Base-by-base conservation (phyloP, 2,113 vertebrate genomes). In the Plectropomus leopardus region DNA sequence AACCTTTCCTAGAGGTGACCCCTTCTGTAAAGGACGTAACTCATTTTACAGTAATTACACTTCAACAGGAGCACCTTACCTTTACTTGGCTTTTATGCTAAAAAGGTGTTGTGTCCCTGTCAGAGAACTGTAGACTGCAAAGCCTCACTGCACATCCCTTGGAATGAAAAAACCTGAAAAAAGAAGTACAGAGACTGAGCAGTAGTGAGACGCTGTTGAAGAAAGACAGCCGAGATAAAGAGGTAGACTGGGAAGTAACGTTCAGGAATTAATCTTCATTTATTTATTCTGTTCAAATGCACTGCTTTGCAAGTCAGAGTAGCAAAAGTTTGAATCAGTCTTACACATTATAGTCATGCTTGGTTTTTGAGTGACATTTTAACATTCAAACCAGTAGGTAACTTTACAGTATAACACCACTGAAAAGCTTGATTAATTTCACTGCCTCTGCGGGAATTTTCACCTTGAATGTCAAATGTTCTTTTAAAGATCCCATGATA, bases 11-110 rank as follows among this genome's bases (percentile, higher is more conserved):
- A 36, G 10, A 70, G 32, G 42, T 63, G 63, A 76, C 9, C 57
- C 34, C 15, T 34, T 19, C 32, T 48, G n/a, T 61, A 42, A 65
- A 48, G 30, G 32, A 71, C 79, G 75, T 70, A 64, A 55, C 76
- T 76, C 76, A 75, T 51, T 73, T 68, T 55, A 76, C 24, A 63
- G 58, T 86, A 78, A 78, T 73, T 72, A 64, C 28, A 63, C 42
- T 32, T 80, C 24, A 26, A 36, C 36, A 51, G 21, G 1, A 47
- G 44, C n/a, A 15, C 45, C 19, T 69, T 74, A 5, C 54, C 26
- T 58, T 74, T 19, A 23, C 57, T 64, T 50, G 23, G 7, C 42
- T 68, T 55, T 78, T 54, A 53, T 72, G 54, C 68, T 34, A 1
- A 24, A 44, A 53, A 51, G 59, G 19, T 13, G 6, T 47, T 21